phyloP scores from a whole-genome alignment of 2,888 invertebrate species.

The Orthosia gothica region DNA sequence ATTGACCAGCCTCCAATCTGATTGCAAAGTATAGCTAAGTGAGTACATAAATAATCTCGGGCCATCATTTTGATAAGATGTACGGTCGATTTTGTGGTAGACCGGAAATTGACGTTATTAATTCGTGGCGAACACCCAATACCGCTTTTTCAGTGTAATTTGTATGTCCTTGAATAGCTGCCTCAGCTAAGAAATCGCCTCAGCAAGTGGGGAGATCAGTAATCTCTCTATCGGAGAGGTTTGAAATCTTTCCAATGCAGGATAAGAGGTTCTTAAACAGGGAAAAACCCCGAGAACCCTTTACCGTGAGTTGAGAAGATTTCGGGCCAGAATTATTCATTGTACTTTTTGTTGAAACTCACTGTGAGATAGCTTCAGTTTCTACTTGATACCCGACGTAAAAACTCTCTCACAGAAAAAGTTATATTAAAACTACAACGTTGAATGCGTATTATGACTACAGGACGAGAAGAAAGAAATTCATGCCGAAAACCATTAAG shows the following conservation, averaged over 20 bases:
- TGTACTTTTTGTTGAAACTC: too few relatives aligned
- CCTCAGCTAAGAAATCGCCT: too few relatives aligned
- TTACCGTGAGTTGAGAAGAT: too few relatives aligned
- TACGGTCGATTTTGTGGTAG: not conserved
- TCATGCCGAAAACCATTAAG: slow-evolving; percentile 38
- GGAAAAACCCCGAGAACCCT: too few relatives aligned
- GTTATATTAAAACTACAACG: too few relatives aligned
- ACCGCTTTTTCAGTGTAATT: not conserved
- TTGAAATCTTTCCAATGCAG: too few relatives aligned
- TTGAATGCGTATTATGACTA: not conserved
- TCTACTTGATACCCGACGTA: not conserved
- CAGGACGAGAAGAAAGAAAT: not conserved
- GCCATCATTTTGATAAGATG: not conserved
- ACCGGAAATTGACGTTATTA: not conserved
- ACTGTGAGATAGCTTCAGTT: too few relatives aligned
- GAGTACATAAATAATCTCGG: not conserved
- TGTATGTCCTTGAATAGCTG: too few relatives aligned
- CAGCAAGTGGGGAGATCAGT: too few relatives aligned
- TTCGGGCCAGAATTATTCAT: too few relatives aligned
- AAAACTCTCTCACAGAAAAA: not conserved
- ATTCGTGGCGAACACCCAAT: not conserved
- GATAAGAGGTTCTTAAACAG: too few relatives aligned
- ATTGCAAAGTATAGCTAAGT: not conserved
- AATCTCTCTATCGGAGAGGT: too few relatives aligned
- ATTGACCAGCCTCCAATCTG: not conserved